phyloP scores from a whole-genome alignment of 2,888 invertebrate species.

The Lobophora halterata region DNA sequence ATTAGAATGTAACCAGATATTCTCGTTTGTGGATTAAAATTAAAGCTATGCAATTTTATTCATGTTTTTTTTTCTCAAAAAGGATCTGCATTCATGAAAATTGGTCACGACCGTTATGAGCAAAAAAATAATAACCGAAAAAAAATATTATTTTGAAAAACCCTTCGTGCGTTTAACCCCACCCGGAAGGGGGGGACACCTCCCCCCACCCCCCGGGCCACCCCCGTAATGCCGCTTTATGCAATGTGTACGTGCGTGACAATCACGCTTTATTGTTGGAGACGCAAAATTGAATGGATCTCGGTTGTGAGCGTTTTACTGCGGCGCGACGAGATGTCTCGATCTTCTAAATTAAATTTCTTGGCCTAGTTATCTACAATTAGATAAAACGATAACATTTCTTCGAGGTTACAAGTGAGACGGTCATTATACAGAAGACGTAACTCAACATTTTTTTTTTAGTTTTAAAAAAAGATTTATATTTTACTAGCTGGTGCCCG shows the following conservation, averaged over 20 bases:
- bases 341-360: slow-evolving; percentile 23
- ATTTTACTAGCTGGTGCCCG: too few relatives aligned
- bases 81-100: slow-evolving; percentile 19
- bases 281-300: slow-evolving; percentile 69
- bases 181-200: slow-evolving; percentile 25
- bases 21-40: slow-evolving; percentile 9
- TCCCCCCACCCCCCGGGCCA: slow-evolving; percentile 5
- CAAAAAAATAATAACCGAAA: slow-evolving; percentile 40
- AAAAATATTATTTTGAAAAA: slow-evolving; percentile 55
- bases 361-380: slow-evolving; percentile 21
- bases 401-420: too few relatives aligned
- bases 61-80: background rate
- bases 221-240: slow-evolving; percentile 55
- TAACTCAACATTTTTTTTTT: too few relatives aligned
- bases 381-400: slow-evolving; percentile 6
- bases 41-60: background rate
- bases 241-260: slow-evolving; percentile 77
- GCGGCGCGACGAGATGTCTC: slow-evolving; percentile 27
- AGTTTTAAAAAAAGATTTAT: too few relatives aligned
- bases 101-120: slow-evolving; percentile 28
- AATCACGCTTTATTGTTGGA: slow-evolving; percentile 70
- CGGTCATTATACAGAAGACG: too few relatives aligned
- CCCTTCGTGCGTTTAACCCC: slow-evolving; percentile 62
- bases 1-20: slow-evolving; percentile 2
- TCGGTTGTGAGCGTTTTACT: slow-evolving; percentile 38